Evolutionary conservation across 23 tunicate genomes (phyloP), one percentile per base, ranked within the genome.

Genomic region (Trididemnum nubilum): DNA sequence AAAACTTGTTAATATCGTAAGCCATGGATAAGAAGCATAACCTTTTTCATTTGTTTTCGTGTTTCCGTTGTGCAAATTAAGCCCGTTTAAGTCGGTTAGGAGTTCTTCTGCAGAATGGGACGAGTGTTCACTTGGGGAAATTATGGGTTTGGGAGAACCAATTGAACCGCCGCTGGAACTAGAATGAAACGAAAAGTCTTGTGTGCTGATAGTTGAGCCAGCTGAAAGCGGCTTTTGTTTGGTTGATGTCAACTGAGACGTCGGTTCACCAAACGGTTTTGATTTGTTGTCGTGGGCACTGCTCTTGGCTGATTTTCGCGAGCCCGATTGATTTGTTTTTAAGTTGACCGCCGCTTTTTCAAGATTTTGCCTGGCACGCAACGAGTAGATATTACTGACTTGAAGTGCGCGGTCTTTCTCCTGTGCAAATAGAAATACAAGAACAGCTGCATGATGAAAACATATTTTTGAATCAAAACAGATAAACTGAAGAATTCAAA

Each of bases 361-460:
- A 23, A 83, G 65, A 23, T 64, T 49, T 50, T 78, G 92, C 72
- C 82, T 86, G 21, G 64, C 73, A 71, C 98, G 80, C 36, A 93
- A 63, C 26, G 92, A 76, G 78, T 93, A 93, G 81, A 93, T 93
- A 67, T 93, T 93, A 73, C 84, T 87, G 21, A 93, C 98, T 28
- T 87, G 89, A 2, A 93, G 71, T 28, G 90, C 90, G 51, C 98
- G 57, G 36, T 93, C 98, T 76, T 88, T 93, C 34, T 93, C 98
- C 95, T 89, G 78, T 38, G 24, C 25, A 38, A 73, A 73, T 39
- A 61, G 26, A 61, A 61, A 61, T 4, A 9, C 9, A 9, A 44
- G 9, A 44, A 7, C 54, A 44, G 54, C 54, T 44, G 54, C 54
- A n/a, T n/a, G n/a, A n/a, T n/a, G n/a, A n/a, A n/a, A n/a, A n/a